Base-by-base conservation (phyloP, 35 echinoderm and acorn worm species). In the Ptychodera flava region DNA sequence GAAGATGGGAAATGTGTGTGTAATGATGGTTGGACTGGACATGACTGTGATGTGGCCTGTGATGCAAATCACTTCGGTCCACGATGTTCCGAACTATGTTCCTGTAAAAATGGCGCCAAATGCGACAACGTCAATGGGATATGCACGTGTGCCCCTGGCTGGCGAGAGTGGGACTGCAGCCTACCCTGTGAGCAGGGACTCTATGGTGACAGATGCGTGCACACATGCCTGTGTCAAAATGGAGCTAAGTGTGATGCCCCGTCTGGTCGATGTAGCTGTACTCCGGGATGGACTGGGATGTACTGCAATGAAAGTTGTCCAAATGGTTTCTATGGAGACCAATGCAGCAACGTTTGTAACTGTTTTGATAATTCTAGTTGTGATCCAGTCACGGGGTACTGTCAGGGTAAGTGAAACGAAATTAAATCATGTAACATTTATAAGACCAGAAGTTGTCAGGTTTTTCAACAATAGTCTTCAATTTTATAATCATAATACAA, bases 81-180 rank as follows among this genome's bases (percentile, higher is more conserved):
- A 81, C 2, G 29, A 10, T 81, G 79, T n/a, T 12, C 2, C 2
- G 6, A 81, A 29, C 79, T 12, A 30, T 81, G 79, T n/a, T 12
- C 2, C 2, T 97, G 94, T 86, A 35, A 90, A 83, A 93, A 97
- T 53, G 86, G 82, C 0, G 94, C 91, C 0, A 45, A 30, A 14
- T 97, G 94, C 38, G 37, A 91, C 34, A 88, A 88, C 35, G 53
- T 88, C 28, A 79, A 82, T 38, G 94, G 94, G 28, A 88, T 29
- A 16, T 97, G 94, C 75, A 86, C 64, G 0, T 97, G 94, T 78
- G 15, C 91, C 1, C 88, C 91, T 34, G 94, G 94, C 0, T 93
- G 82, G 82, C 79, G 91, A 2, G 96, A 93, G 45, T 16, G 31
- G 33, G 36, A 86, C 22, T 99, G 96, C 64, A 82, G 84, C 6